Evolutionary conservation across 1,140 invertebrate species (phyloP).

Genomic region (Oreohelix idahoensis): DNA sequence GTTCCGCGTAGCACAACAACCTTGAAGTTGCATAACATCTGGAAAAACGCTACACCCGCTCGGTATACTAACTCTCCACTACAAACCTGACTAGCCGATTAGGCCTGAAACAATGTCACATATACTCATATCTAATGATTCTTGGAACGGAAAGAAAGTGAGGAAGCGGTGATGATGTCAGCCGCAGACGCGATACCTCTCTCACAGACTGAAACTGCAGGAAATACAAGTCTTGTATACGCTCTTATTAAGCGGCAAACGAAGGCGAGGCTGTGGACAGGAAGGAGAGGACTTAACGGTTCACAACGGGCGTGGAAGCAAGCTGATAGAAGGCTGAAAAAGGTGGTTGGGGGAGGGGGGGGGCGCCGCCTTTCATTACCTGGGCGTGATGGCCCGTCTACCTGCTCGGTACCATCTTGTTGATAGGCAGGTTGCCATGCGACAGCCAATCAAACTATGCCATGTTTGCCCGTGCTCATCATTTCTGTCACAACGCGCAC

Average conservation of each 20-base stretch:
- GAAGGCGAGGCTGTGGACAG: constrained; percentile 13
- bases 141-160: too few species aligned
- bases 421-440: constrained; percentile 45
- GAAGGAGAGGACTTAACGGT: not conserved
- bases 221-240: not conserved
- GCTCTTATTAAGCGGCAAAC: not conserved
- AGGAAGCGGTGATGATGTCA: not conserved
- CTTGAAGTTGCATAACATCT: too few species aligned
- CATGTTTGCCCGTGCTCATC: constrained; percentile 9
- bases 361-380: constrained; percentile 25
- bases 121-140: too few species aligned
- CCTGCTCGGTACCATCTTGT: constrained; percentile 38
- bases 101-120: too few species aligned
- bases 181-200: not conserved
- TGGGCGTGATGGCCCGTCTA: constrained; percentile 38
- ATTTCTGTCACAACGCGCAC: not conserved
- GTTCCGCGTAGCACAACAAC: too few species aligned
- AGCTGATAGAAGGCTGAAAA: not conserved
- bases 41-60: too few species aligned
- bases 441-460: constrained; percentile 47
- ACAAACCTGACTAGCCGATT: too few species aligned
- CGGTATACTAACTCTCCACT: too few species aligned
- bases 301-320: not conserved
- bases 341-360: not conserved
- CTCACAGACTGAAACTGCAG: not conserved